Evolutionary conservation across 2,113 vertebrate genomes (phyloP).

Genomic region (Physeter macrocephalus): DNA sequence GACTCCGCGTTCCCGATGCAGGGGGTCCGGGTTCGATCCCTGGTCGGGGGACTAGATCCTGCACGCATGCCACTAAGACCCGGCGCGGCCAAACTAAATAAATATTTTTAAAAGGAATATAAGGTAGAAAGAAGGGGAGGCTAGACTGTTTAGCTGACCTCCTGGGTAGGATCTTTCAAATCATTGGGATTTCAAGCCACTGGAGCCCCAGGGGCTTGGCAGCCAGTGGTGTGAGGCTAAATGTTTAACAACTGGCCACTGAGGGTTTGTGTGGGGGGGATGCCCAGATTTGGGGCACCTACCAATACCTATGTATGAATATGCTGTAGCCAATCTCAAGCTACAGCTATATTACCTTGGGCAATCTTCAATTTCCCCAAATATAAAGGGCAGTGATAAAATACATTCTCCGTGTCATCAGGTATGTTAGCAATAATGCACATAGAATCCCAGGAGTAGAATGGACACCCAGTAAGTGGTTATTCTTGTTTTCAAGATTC

Average conservation of each 20-base stretch:
- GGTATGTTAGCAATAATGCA: background rate
- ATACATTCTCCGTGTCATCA: background rate
- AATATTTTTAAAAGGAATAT: no score
- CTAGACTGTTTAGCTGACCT: background rate
- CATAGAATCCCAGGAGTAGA: background rate
- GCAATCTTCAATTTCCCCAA: background rate
- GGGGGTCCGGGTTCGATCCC: no score
- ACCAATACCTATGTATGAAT: background rate
- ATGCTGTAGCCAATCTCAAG: background rate
- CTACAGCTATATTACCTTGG: background rate
- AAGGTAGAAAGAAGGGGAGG: background rate
- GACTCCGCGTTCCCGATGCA: no score
- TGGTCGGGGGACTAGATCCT: no score
- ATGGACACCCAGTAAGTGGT: accelerated
- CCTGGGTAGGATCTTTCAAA: background rate
- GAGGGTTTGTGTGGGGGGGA: no score
- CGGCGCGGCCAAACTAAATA: no score
- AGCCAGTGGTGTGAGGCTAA: background rate
- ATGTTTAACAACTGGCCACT: background rate
- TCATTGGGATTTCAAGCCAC: background rate
- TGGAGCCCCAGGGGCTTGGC: background rate
- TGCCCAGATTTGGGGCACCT: background rate
- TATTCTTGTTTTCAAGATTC: background rate
- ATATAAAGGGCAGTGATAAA: background rate
- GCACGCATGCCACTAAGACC: no score